phyloP scores from a whole-genome alignment of 2,888 invertebrate species.

The Sinotaia quadrata region DNA sequence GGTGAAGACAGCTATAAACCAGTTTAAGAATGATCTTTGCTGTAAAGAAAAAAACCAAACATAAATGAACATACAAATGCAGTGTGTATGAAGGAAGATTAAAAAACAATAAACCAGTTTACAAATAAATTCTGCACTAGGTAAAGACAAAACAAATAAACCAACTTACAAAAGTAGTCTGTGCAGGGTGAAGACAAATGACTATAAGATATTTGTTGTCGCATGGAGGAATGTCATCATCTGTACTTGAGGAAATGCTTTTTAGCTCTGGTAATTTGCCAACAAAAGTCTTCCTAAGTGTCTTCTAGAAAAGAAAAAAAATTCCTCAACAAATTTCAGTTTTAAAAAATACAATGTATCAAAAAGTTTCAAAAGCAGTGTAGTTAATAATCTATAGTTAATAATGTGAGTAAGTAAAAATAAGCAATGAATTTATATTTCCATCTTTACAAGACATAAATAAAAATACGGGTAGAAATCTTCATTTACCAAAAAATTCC shows the following conservation, averaged over 20 bases:
- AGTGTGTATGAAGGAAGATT: no score
- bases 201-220: slow-evolving; percentile 60
- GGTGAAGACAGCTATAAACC: no score
- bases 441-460: neutral
- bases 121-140: neutral
- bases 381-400: no score
- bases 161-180: slow-evolving; percentile 59
- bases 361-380: neutral
- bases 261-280: slow-evolving; percentile 37
- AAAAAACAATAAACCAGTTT: slow-evolving; percentile 19
- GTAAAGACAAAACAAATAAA: neutral
- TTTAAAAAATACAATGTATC: neutral
- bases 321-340: neutral
- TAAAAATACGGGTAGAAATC: neutral
- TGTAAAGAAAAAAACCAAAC: no score
- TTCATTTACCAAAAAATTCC: no score
- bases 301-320: slow-evolving; percentile 46
- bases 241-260: slow-evolving; percentile 21
- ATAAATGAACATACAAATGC: no score
- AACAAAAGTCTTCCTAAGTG: slow-evolving; percentile 60
- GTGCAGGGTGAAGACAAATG: slow-evolving; percentile 66
- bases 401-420: no score
- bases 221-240: slow-evolving; percentile 27
- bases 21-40: no score
- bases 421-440: no score